Evolutionary conservation across 2,797 vertebrate species (phyloP).

Genomic region (Micromesistius poutassou): DNA sequence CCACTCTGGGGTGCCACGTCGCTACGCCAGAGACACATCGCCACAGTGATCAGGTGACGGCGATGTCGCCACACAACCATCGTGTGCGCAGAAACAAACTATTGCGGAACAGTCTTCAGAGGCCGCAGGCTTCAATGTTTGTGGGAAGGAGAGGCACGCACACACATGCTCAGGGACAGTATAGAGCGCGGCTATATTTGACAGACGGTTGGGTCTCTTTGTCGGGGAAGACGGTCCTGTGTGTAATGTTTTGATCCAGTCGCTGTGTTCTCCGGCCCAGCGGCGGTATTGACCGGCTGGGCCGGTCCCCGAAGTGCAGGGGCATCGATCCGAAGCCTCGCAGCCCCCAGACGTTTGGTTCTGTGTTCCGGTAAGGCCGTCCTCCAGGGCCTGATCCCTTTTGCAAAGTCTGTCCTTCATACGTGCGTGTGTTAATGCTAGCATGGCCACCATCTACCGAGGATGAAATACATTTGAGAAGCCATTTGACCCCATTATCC

Average conservation of each 20-base stretch:
- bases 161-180: background rate
- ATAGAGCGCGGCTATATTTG: constrained; percentile 17
- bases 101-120: background rate
- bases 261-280: constrained; percentile 44
- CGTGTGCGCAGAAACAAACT: too few relatives aligned
- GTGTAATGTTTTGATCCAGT: constrained; percentile 14
- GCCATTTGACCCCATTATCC: background rate
- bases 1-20: background rate
- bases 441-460: constrained; percentile 41
- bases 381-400: constrained; percentile 41
- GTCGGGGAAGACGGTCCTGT: background rate
- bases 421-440: constrained; percentile 42
- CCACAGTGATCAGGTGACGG: too few relatives aligned
- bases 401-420: constrained; percentile 54
- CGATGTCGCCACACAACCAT: too few relatives aligned
- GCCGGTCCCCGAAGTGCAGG: constrained; percentile 52
- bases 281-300: constrained; percentile 58
- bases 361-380: constrained; percentile 40
- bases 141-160: background rate
- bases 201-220: constrained; percentile 9
- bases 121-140: constrained; percentile 15
- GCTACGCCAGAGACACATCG: background rate
- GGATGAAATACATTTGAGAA: background rate
- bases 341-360: constrained; percentile 53
- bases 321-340: constrained; percentile 57